phyloP scores from a whole-genome alignment of 2,888 invertebrate species.

The Mylabris sibirica region DNA sequence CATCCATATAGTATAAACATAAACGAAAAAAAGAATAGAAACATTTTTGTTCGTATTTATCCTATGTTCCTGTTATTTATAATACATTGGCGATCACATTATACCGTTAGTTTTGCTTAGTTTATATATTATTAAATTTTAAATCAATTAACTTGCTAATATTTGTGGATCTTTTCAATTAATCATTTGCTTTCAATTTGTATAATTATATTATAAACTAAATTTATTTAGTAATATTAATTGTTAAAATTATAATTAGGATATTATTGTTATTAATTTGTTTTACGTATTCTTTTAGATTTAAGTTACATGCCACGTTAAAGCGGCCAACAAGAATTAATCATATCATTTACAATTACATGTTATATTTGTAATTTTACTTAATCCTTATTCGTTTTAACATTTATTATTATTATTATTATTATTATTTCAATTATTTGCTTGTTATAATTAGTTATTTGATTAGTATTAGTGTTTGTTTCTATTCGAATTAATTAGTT shows the following conservation, averaged over 20 bases:
- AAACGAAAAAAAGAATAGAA: constrained; percentile 31
- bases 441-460: constrained; percentile 27
- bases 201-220: constrained; percentile 11
- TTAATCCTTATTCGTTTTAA: constrained; percentile 36
- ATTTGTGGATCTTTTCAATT: constrained; percentile 13
- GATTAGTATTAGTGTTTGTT: neutral
- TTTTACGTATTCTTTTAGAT: constrained; percentile 37
- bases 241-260: neutral
- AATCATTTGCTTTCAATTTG: constrained; percentile 18
- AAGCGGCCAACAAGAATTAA: constrained; percentile 56
- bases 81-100: too few relatives aligned
- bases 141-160: constrained; percentile 8
- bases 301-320: constrained; percentile 41
- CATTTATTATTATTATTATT: constrained; percentile 13
- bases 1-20: constrained; percentile 58
- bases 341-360: constrained; percentile 56
- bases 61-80: constrained; percentile 21
- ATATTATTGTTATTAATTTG: constrained; percentile 31
- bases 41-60: constrained; percentile 20
- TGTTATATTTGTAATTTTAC: constrained; percentile 41
- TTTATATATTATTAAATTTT: constrained; percentile 21
- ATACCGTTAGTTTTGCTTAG: too few relatives aligned
- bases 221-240: neutral
- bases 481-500: neutral
- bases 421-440: constrained; percentile 24